Percentiles rank a stretch among this genome's conserved stretches.
Conservation (phyloP, 2,888 invertebrate genomes). For the Alloplasta piceator region DNA sequence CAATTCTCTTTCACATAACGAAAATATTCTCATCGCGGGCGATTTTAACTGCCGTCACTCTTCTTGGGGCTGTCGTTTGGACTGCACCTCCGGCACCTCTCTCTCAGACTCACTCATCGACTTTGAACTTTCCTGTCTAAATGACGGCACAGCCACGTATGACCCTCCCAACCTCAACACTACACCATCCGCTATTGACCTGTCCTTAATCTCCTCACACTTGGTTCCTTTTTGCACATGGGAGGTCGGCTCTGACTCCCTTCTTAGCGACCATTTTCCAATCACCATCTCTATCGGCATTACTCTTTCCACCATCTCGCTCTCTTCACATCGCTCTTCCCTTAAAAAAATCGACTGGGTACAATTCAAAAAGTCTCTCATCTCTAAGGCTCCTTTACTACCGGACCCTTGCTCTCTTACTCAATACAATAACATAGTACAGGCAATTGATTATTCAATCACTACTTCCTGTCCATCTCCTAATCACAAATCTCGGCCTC, state of each 20-base stretch:
- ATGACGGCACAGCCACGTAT: neutral
- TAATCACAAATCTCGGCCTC: neutral
- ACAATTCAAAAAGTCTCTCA: neutral
- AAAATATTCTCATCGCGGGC: conserved; percentile 5
- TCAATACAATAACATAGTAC: conserved; percentile 9
- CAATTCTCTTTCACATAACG: neutral
- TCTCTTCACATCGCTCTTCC: conserved; percentile 12
- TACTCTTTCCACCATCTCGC: neutral
- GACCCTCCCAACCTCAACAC: neutral
- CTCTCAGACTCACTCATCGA: neutral
- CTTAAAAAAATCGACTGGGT: conserved; percentile 31
- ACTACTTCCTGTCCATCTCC: neutral
- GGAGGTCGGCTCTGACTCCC: conserved; percentile 8
- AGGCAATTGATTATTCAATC: neutral
- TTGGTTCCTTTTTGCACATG: conserved; percentile 5
- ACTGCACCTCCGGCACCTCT: neutral
- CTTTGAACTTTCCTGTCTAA: neutral
- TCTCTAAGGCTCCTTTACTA: neutral
- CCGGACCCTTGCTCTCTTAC: neutral
- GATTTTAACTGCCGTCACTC: conserved; percentile 25
- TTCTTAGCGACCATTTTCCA: conserved; percentile 44
- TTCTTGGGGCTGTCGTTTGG: conserved; percentile 16
- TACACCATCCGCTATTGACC: conserved; percentile 11
- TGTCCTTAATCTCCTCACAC: neutral
- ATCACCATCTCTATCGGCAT: conserved; percentile 24